Base-by-base conservation (phyloP, 2,888 invertebrate genomes). In the Pristionchus fissidentatus region DNA sequence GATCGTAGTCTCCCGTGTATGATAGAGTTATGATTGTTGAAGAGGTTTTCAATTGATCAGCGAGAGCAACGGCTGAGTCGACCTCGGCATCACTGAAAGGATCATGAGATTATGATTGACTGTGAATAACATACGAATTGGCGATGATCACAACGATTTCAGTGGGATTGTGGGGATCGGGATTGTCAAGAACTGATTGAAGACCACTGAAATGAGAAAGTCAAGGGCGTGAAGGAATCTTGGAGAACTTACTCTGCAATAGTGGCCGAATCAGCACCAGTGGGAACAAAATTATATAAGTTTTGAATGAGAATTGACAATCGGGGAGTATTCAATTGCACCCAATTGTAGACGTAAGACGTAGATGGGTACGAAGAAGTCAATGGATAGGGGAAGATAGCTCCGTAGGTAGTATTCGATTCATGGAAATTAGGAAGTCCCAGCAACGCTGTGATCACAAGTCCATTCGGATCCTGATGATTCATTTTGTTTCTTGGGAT, bases 201-300 rank as follows among this genome's bases (percentile, higher is more conserved):
- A 80, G 60, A 46, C 79, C 79, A 57, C 79, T 80, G 38, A 78
- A 78, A 78, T 19, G 32, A n/a, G n/a, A 1, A 55, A 22, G 55
- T n/a, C 26, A 55, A 22, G 55, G 15, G 29, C 26, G 4, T 32
- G 60, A 1, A 60, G 8, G 32, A 32, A 32, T 32, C 13, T 60
- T 19, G 13, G n/a, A 15, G 73, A 62, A 19, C 49, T 29, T 22
- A 78, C 77, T 55, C 77, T 8, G 35, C 2, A 13, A 78, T 78
- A 22, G 3, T 55, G 0, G 73, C 26, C 41, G 19, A n/a, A 32
- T 35, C 35, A 55, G 13, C 3, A 5, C 19, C 19, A 3, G 75
- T 3, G n/a, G 75, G 35, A 0, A 1, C 1, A 29, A 49, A 10
- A 75, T 29, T 43, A 60, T 15, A 15, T n/a, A n/a, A 26, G n/a